Percentiles rank a stretch among this genome's conserved stretches.
phyloP scores from a whole-genome alignment of 2,888 invertebrate genomes.

The Heliconius erato region DNA sequence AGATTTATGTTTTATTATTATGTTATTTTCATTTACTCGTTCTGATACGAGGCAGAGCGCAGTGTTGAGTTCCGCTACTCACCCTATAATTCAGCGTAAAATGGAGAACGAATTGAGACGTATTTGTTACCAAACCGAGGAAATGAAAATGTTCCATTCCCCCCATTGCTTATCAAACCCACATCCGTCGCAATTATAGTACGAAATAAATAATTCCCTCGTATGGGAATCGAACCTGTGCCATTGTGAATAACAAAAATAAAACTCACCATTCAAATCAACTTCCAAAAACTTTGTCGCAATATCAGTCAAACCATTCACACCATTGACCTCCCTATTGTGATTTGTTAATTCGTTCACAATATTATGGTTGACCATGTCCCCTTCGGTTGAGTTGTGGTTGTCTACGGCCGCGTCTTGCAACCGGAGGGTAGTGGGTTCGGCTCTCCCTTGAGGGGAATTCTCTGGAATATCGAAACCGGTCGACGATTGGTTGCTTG shows the following conservation, averaged over 20 bases:
- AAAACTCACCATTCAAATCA: constrained; percentile 76
- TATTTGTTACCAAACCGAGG: too few species aligned
- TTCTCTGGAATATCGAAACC: constrained; percentile 70
- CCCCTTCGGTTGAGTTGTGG: constrained; percentile 54
- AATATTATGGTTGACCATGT: constrained; percentile 61
- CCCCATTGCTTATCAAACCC: too few species aligned
- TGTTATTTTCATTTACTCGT: too few species aligned
- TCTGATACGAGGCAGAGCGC: too few species aligned
- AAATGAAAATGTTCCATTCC: too few species aligned
- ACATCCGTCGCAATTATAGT: too few species aligned
- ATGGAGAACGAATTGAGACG: too few species aligned
- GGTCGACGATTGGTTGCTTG: constrained; percentile 79
- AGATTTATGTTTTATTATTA: too few species aligned
- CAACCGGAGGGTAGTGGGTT: constrained; percentile 49
- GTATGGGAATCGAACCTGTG: too few species aligned
- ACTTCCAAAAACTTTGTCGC: constrained; percentile 76
- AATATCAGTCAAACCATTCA: constrained; percentile 65
- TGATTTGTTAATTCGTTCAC: constrained; percentile 59
- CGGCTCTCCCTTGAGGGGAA: constrained; percentile 56
- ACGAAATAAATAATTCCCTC: too few species aligned
- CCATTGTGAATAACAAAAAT: not conserved
- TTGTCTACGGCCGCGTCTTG: constrained; percentile 48
- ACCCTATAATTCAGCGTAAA: too few species aligned
- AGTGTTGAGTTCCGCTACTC: too few species aligned
- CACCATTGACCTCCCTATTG: constrained; percentile 53